Base-by-base conservation (phyloP, 2,888 invertebrate genomes). In the Aspidiotus destructor region DNA sequence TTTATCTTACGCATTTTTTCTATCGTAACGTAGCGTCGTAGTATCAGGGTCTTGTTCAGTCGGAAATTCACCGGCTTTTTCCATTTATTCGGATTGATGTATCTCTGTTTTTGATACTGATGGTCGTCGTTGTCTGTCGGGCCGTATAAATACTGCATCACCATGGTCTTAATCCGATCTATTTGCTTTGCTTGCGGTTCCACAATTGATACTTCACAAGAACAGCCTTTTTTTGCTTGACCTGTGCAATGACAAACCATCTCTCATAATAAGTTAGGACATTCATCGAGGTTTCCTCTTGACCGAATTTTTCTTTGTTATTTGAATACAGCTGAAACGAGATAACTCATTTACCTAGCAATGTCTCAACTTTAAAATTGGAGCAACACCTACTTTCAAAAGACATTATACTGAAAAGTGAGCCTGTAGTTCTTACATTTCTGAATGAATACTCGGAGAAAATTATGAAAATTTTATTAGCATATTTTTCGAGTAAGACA, bases 81-180 rank as follows among this genome's bases (percentile, higher is more conserved):
- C 28, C 28, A 28, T 28, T 28, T 28, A 28, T 28, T 5, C 28
- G 28, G 2, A 28, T 28, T 5, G 2, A 28, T 28, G 28, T 28
- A 28, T 28, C 28, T 28, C 28, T 28, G 28, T 28, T 28, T 28
- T 28, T 28, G 28, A 28, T 28, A 28, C 28, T 28, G 28, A 28
- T 28, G 28, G 28, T 28, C 28, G 28, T 28, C 28, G 28, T 5
- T 57, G 9, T 41, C 11, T 9, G 54, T 53, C 16, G 17, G 54
- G 0, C 64, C 64, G 42, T 64, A 64, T 28, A 64, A 10, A 41
- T 64, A 64, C 42, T 64, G 55, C 41, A 55, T n/a, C 7, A 64
- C 54, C 41, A 55, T n/a, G 9, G 10, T n/a, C 41, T 16, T 55
- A 15, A 64, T 9, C 55, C 9, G 16, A 9, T 54, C 8, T 54